These are phyloP conservation scores for Diogma glabrata DNA, from an alignment of 2,888 invertebrate species.

Conservation along the genomic window DNA sequence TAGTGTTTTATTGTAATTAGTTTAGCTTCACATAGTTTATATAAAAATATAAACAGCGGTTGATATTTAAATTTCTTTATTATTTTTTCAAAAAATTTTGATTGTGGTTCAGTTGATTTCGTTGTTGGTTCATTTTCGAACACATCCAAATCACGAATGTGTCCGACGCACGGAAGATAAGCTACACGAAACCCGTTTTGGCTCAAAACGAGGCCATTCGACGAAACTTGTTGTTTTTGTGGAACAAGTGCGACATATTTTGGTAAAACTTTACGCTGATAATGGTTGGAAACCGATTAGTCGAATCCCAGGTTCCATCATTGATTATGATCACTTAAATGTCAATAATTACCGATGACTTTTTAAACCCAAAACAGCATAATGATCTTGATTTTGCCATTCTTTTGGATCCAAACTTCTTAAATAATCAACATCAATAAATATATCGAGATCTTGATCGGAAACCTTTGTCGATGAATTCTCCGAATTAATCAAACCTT, in stretches of 20 bases:
- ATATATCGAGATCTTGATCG: too few species aligned
- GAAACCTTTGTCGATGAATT: too few species aligned
- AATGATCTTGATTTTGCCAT: too few species aligned
- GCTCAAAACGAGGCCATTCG: constrained; percentile 38
- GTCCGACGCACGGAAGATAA: constrained; percentile 50
- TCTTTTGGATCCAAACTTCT: too few species aligned
- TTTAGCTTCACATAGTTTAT: too few species aligned
- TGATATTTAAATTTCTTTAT: constrained; percentile 47
- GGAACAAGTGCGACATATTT: constrained; percentile 45
- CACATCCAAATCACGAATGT: constrained; percentile 31
- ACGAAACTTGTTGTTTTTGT: constrained; percentile 34
- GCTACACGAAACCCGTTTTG: constrained; percentile 61
- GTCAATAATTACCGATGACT: too few species aligned
- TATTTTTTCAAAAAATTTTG: constrained; percentile 46
- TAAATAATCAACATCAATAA: too few species aligned
- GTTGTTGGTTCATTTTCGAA: constrained; percentile 33
- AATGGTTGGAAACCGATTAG: constrained; percentile 51
- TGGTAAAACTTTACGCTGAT: constrained; percentile 41
- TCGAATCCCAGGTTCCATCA: constrained; percentile 43
- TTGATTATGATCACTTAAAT: too few species aligned
- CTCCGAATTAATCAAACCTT: too few species aligned
- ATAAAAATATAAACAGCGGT: too few species aligned
- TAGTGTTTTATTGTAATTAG: too few species aligned
- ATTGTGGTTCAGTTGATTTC: constrained; percentile 40
- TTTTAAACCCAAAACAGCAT: too few species aligned